Evolutionary conservation across 1,140 invertebrate genomes (phyloP), one percentile per base, ranked within the genome.

Genomic region (Lasioglossum albipes): DNA sequence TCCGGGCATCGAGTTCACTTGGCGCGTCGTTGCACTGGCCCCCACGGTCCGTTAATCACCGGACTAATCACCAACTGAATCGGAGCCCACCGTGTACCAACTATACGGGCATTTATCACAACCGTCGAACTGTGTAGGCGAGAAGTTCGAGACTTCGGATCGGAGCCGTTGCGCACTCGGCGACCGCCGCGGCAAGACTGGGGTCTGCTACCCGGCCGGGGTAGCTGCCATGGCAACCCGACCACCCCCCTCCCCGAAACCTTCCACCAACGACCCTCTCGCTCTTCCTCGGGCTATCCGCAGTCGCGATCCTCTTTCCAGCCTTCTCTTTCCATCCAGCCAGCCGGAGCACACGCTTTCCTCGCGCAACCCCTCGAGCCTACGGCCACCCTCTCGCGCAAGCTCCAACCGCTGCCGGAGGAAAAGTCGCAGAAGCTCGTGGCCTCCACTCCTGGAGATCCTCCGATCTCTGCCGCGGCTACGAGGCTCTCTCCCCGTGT

Each of bases 181-280:
- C 81, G 82, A 89, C 87, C 83, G 89, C 88, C 89, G 89, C 90
- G 89, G 87, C 87, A 89, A 90, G 89, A 90, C 89, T 91, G 87
- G 89, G 89, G 88, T 86, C 90, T 89, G 88, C 89, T 91, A 87
- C 90, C 90, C 90, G 91, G 91, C 91, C 91, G 89, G 85, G 91
- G 91, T 90, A 90, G 91, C 90, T 92, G 86, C 91, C 91, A 91
- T 92, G 90, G 91, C 90, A 92, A 91, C 91, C 88, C 88, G 85
- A 88, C 83, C 84, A 89, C 84, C 89, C 52, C 5, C 36, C 36
- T 5, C 89, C 52, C 89, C 90, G 79, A 88, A 90, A 88, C 81
- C 83, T 76, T 77, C 89, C 67, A 85, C 84, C 84, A 49, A 64
- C 64, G 20, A 59, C 75, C 59, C 52, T 72, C 81, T 79, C 82